Evolutionary conservation across 2,797 vertebrate genomes (phyloP).

Genomic region (Rhynchonycteris naso): DNA sequence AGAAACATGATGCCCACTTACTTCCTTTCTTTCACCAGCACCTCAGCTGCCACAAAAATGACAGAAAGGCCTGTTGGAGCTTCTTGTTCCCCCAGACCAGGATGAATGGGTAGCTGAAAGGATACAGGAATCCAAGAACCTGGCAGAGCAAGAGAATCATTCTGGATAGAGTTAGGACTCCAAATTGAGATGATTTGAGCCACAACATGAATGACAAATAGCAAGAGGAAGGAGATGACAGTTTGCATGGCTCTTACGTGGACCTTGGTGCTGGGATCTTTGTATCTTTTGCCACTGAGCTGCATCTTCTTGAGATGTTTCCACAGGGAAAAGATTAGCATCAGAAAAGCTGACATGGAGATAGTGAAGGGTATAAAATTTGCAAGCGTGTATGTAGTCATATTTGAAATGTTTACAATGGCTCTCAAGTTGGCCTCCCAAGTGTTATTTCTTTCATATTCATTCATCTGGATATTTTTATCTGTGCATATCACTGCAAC

Average conservation of each 20-base stretch:
- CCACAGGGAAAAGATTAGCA: constrained; percentile 47
- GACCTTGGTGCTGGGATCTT: neutral
- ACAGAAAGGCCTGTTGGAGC: neutral
- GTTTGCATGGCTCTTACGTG: constrained; percentile 42
- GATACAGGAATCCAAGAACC: neutral
- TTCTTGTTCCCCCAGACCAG: constrained; percentile 67
- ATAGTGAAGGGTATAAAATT: neutral
- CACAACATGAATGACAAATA: neutral
- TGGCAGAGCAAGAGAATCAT: accelerated
- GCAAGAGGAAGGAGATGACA: constrained; percentile 45
- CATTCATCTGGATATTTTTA: accelerated
- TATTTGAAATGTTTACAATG: accelerated
- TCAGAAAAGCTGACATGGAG: neutral
- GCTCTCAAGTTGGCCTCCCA: neutral
- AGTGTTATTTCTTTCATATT: constrained; percentile 21
- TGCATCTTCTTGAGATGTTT: constrained; percentile 54
- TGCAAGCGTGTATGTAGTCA: accelerated
- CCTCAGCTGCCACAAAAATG: neutral
- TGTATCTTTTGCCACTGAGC: neutral
- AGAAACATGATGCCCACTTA: neutral
- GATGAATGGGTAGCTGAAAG: constrained; percentile 30
- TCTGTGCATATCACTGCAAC: accelerated
- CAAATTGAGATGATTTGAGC: neutral
- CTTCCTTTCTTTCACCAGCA: neutral
- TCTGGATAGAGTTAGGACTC: accelerated